phyloP scores from a whole-genome alignment of 2,113 vertebrate genomes.

The Columbina picui region DNA sequence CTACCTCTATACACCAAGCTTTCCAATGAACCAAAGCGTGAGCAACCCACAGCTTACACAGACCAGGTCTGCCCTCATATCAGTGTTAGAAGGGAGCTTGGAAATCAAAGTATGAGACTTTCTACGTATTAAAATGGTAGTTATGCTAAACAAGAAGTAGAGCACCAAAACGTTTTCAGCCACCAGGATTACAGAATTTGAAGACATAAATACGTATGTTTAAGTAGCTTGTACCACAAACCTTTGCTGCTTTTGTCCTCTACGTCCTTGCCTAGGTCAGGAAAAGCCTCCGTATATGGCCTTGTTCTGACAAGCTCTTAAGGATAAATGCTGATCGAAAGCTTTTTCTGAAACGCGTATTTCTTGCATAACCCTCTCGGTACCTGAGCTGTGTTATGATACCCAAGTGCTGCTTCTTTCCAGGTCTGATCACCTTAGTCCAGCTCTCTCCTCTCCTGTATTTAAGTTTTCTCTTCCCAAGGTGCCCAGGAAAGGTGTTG shows the following conservation, averaged over 20 bases:
- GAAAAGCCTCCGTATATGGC: neutral
- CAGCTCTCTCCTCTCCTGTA: neutral
- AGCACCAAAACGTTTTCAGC: neutral
- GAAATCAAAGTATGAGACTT: neutral
- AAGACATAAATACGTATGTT: neutral
- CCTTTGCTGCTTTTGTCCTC: neutral
- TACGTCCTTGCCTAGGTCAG: neutral
- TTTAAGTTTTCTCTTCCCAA: neutral
- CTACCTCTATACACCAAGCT: neutral
- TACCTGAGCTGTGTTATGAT: neutral
- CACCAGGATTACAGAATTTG: neutral
- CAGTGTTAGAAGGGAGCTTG: neutral
- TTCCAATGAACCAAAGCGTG: neutral
- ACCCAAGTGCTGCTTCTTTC: neutral
- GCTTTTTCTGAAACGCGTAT: neutral
- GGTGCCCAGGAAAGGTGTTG: neutral
- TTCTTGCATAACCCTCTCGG: neutral
- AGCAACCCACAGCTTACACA: neutral
- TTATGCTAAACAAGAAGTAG: neutral
- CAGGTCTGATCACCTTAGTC: neutral
- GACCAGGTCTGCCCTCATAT: neutral
- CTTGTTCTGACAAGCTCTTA: constrained; percentile 22
- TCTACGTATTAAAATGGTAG: neutral
- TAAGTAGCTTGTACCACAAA: neutral
- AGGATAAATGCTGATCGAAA: neutral